Percentiles rank a stretch among this genome's conserved stretches.
Evolutionary conservation across 2,113 vertebrate species (phyloP).

Genomic region (Aptenodytes patagonicus): DNA sequence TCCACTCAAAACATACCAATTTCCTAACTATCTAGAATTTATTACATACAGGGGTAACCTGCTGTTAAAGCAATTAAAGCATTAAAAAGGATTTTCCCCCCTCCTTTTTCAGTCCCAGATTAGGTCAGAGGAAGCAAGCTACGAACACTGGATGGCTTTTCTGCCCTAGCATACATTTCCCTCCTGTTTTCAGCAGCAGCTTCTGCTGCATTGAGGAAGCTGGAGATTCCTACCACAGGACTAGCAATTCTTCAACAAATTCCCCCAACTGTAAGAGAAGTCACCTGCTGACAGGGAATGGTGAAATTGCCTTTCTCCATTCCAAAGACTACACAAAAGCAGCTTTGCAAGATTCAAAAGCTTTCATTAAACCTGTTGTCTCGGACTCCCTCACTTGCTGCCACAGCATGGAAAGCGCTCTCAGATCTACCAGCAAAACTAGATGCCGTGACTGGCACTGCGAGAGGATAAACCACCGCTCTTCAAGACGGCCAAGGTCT

Average conservation of each 20-base stretch:
- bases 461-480: rapidly evolving
- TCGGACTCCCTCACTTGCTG: background rate
- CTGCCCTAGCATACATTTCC: background rate
- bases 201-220: background rate
- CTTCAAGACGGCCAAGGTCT: background rate
- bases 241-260: background rate
- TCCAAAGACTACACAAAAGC: background rate
- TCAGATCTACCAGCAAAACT: background rate
- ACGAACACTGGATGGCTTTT: background rate
- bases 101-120: background rate
- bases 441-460: background rate
- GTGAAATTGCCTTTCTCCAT: background rate
- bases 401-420: background rate
- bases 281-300: background rate
- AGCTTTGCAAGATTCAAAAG: background rate
- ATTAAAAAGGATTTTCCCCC: background rate
- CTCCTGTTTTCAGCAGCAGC: background rate
- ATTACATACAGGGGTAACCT: background rate
- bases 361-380: background rate
- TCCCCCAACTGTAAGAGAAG: background rate
- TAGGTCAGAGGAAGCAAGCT: background rate
- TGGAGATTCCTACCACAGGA: background rate
- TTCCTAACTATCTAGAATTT: background rate
- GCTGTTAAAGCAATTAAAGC: background rate
- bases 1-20: background rate